Conservation (phyloP, 2,888 invertebrate genomes). For the Melipona bicolor region DNA sequence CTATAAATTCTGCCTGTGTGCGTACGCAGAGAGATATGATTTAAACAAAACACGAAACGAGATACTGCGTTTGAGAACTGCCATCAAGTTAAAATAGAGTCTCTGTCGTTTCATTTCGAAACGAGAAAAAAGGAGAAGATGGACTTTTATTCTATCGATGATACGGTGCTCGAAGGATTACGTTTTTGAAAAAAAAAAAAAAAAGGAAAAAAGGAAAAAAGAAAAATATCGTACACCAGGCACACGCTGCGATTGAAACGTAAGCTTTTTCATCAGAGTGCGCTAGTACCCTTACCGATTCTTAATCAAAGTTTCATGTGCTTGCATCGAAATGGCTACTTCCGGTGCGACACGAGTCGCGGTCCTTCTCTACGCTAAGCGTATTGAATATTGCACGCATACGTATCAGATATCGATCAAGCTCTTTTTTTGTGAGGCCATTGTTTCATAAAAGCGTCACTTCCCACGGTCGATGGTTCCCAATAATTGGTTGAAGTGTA, state of each 20-base stretch:
- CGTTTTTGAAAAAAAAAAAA: background rate
- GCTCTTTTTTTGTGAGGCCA: slow-evolving; percentile 6
- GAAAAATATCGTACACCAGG: background rate
- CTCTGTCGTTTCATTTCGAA: background rate
- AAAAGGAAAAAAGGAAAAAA: no score
- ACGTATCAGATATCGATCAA: slow-evolving; percentile 25
- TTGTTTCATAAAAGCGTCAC: slow-evolving; percentile 11
- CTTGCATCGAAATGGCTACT: slow-evolving; percentile 4
- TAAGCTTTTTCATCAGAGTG: background rate
- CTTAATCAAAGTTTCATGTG: slow-evolving; percentile 24
- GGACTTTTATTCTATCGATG: background rate
- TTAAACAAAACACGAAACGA: background rate
- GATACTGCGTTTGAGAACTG: background rate
- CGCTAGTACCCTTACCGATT: background rate
- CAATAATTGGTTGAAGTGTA: slow-evolving; percentile 22
- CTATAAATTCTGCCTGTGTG: background rate
- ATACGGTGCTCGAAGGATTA: background rate
- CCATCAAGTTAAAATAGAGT: background rate
- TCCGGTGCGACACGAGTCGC: slow-evolving; percentile 8
- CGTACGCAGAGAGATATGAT: background rate
- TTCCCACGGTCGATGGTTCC: slow-evolving; percentile 9
- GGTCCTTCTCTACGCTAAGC: background rate
- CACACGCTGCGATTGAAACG: background rate
- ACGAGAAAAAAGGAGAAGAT: background rate
- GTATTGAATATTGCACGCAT: slow-evolving; percentile 38